Evolutionary conservation across 2,113 vertebrate species (phyloP).

Genomic region (Pluvianellus socialis): DNA sequence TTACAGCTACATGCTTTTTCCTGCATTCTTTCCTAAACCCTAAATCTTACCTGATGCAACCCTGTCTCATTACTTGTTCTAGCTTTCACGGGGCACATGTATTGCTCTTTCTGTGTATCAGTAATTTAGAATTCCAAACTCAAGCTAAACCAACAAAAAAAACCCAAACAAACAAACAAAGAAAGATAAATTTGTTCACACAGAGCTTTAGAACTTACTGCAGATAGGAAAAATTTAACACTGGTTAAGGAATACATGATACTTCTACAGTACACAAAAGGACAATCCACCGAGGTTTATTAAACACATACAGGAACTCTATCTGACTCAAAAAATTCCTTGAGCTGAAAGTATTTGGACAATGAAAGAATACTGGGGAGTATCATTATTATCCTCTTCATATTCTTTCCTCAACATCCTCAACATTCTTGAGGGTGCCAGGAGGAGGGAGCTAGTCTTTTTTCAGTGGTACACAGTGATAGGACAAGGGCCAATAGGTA

Average conservation of each 20-base stretch:
- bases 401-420: background rate
- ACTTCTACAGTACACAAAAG: background rate
- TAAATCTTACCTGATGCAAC: background rate
- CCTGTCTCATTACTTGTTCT: background rate
- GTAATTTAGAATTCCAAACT: background rate
- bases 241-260: background rate
- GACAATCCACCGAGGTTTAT: background rate
- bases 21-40: background rate
- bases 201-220: background rate
- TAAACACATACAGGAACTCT: background rate
- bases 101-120: background rate
- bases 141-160: background rate
- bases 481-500: too few species aligned
- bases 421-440: too few species aligned
- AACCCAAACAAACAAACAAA: rapidly evolving
- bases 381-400: background rate
- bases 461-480: too few species aligned
- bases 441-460: too few species aligned
- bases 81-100: background rate
- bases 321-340: background rate
- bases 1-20: background rate
- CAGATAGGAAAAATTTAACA: background rate
- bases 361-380: background rate
- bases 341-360: background rate
- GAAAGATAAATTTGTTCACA: background rate